Percentiles rank a stretch among this genome's conserved stretches.
Conservation (phyloP, 2,113 vertebrate species). For the Centropus unirufus region DNA sequence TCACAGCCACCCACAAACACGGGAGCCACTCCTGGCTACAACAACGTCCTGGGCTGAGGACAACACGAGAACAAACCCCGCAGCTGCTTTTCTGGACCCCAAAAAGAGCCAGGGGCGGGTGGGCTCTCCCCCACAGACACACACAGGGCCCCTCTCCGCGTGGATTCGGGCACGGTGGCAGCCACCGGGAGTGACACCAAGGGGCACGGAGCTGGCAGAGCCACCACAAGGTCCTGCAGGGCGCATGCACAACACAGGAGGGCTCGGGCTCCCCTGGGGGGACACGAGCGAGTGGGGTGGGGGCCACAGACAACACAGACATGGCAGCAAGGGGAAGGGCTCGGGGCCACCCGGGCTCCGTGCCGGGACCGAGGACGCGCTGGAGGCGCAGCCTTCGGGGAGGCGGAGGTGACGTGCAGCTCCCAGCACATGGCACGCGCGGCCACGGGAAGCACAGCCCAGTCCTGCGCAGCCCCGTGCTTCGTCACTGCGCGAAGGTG, state of each 20-base stretch:
- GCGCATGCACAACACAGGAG: not conserved
- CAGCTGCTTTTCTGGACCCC: not conserved
- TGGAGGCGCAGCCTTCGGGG: not conserved
- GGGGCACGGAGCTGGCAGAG: too few species aligned
- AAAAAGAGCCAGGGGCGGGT: not conserved
- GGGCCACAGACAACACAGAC: not conserved
- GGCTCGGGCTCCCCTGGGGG: not conserved
- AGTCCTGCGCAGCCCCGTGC: not conserved
- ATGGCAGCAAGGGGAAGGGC: not conserved
- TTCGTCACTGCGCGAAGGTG: constrained; percentile 82
- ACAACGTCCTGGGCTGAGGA: not conserved
- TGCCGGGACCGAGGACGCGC: fast-evolving
- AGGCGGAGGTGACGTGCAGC: not conserved
- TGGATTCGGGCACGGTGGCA: too few species aligned
- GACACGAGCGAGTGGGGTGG: too few species aligned
- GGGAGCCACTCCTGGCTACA: not conserved
- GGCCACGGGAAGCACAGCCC: not conserved
- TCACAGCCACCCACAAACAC: constrained; percentile 29
- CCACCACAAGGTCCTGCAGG: too few species aligned
- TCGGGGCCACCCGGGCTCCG: not conserved
- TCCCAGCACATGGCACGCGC: not conserved
- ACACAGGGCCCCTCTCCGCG: too few species aligned
- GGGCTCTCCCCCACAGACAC: not conserved
- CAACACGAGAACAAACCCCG: not conserved
- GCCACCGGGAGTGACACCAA: too few species aligned